Evolutionary conservation across 2,888 invertebrate genomes (phyloP), one percentile per base, ranked within the genome.

Genomic region (Bombyx huttoni): DNA sequence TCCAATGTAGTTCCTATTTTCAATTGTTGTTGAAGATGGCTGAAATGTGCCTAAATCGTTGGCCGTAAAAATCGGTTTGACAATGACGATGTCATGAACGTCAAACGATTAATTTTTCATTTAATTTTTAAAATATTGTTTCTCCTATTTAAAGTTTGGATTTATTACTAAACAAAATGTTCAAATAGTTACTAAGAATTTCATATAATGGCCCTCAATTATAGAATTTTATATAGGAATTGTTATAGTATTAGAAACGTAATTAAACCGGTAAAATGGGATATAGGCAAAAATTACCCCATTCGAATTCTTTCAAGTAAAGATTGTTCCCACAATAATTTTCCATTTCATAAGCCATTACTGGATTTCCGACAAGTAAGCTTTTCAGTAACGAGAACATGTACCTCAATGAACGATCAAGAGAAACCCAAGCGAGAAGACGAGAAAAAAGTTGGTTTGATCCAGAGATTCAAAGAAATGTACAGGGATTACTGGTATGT

Each of bases 401-500:
- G 62, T 56, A 59, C 69, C 33, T 69, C 73, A 46, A 67, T 71
- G 63, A 52, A 53, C 46, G 51, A 57, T 51, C 49, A 53, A 34
- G 61, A 62, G 47, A 64, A 68, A 48, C 60, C 68, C 34, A 53
- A 64, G 14, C 57, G 58, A 46, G 67, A 67, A 46, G 61, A 64
- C 34, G 58, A 62, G 55, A 69, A 79, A 61, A 91, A 94, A 74
- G 70, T 84, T 62, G 90, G 93, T 0, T 73, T 97, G 3, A 92
- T 96, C 69, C 91, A 94, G 64, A 92, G 91, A 68, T 97, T 98
- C 79, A 98, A 97, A 78, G 89, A 93, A 69, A 95, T 98, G 93
- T 96, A 96, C 73, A 94, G 94, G 75, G 94, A 98, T 73, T 98
- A 99, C 83, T 99, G 99, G 96, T 98, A 99, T 82, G 95, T 99